A percentile compares a stretch with the other conserved stretches of the same genome.
phyloP scores from a whole-genome alignment of 2,113 vertebrate species.

The Pteropus alecto region DNA sequence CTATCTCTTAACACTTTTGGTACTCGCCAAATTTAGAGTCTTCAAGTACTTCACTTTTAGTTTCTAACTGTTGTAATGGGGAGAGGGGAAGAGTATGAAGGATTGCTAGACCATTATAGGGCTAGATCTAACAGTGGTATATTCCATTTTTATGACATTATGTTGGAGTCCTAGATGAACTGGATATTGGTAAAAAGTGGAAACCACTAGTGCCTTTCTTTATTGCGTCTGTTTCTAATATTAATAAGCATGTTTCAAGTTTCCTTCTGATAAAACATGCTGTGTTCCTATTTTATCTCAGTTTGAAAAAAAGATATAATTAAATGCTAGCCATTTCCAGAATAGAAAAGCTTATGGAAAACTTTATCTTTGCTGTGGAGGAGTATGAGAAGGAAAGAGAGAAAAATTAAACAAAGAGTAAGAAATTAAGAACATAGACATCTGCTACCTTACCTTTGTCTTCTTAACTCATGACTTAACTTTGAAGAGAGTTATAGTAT shows the following conservation, averaged over 20 bases:
- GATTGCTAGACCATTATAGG: neutral
- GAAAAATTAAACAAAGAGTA: neutral
- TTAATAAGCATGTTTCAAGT: neutral
- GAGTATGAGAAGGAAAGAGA: neutral
- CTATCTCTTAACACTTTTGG: neutral
- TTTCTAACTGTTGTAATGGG: neutral
- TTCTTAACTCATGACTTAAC: neutral
- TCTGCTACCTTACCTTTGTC: accelerated
- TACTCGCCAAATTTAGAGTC: neutral
- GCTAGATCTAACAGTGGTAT: too few relatives aligned
- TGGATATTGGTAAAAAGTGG: neutral
- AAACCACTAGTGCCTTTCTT: neutral
- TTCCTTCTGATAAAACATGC: neutral
- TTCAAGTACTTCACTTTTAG: neutral
- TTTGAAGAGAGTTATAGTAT: neutral
- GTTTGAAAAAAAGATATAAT: neutral
- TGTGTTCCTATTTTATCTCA: neutral
- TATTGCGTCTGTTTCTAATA: neutral
- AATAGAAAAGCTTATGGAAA: neutral
- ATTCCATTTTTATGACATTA: neutral
- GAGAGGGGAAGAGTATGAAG: neutral
- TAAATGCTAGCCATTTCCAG: neutral
- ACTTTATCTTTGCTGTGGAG: neutral
- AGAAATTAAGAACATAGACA: neutral
- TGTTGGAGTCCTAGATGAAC: neutral